Evolutionary conservation across 2,797 vertebrate species (phyloP).

Genomic region (Eulemur mongoz): DNA sequence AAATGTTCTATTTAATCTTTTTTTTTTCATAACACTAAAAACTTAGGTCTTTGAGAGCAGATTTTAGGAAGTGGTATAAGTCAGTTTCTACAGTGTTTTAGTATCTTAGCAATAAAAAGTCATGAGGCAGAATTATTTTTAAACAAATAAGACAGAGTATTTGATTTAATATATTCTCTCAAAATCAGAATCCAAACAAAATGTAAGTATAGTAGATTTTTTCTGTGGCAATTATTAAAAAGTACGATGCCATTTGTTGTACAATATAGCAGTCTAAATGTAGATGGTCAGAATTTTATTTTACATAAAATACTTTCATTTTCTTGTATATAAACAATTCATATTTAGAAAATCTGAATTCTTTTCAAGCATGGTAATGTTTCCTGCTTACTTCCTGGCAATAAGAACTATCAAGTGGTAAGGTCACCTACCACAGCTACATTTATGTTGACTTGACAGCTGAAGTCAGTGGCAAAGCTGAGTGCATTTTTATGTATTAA

Average conservation of each 20-base stretch:
- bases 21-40: background rate
- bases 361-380: background rate
- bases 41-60: background rate
- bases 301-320: background rate
- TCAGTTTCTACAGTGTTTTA: background rate
- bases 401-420: background rate
- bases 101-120: background rate
- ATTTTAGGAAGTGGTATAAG: background rate
- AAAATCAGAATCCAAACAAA: conserved; percentile 16
- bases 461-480: background rate
- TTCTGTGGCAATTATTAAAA: background rate
- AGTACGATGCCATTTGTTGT: background rate
- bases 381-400: background rate
- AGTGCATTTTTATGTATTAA: background rate
- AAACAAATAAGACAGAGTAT: background rate
- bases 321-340: background rate
- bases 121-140: background rate
- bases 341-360: background rate
- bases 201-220: background rate
- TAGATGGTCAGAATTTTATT: background rate
- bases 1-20: background rate
- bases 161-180: background rate
- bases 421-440: background rate
- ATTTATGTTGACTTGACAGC: background rate
- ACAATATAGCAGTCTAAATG: background rate